Conservation (phyloP, 2,113 vertebrate species). For the Pungitius pungitius region DNA sequence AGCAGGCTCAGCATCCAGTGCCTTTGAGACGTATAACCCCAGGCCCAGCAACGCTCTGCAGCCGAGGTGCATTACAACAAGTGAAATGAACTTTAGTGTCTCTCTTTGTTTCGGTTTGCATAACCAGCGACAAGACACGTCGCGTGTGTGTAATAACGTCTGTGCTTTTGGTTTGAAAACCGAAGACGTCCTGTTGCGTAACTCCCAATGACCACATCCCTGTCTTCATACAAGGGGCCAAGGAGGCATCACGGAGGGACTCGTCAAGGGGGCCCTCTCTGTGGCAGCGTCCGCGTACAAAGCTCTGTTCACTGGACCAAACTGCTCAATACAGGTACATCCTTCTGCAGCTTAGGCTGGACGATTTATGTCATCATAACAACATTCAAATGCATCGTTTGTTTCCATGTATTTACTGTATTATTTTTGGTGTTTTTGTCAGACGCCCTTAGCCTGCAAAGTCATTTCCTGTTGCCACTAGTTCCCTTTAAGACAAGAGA, state of each 20-base stretch:
- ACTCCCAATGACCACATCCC: slow-evolving; percentile 14
- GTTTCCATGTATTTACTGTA: too few relatives aligned
- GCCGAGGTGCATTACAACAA: slow-evolving; percentile 69
- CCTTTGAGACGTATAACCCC: slow-evolving; percentile 79
- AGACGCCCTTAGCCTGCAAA: too few relatives aligned
- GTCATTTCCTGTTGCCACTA: too few relatives aligned
- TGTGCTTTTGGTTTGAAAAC: neutral
- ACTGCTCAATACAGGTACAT: slow-evolving; percentile 85
- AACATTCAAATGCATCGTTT: neutral
- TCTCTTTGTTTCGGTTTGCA: too few relatives aligned
- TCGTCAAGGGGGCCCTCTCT: slow-evolving; percentile 95
- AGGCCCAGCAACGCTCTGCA: slow-evolving; percentile 76
- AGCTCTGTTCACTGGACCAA: slow-evolving; percentile 93
- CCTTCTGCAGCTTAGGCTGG: too few relatives aligned
- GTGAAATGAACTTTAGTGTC: neutral
- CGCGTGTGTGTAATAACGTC: neutral
- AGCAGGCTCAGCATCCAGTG: slow-evolving; percentile 77
- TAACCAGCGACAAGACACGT: neutral
- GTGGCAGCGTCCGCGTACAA: slow-evolving; percentile 98
- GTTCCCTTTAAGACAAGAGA: too few relatives aligned
- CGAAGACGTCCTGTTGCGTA: neutral
- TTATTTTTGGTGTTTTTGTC: too few relatives aligned
- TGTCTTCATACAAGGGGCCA: slow-evolving; percentile 56
- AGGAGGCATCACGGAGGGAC: slow-evolving; percentile 90
- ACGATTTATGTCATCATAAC: neutral